Base-by-base conservation (phyloP, 2,113 vertebrate species). In the Coptodon rendalli region DNA sequence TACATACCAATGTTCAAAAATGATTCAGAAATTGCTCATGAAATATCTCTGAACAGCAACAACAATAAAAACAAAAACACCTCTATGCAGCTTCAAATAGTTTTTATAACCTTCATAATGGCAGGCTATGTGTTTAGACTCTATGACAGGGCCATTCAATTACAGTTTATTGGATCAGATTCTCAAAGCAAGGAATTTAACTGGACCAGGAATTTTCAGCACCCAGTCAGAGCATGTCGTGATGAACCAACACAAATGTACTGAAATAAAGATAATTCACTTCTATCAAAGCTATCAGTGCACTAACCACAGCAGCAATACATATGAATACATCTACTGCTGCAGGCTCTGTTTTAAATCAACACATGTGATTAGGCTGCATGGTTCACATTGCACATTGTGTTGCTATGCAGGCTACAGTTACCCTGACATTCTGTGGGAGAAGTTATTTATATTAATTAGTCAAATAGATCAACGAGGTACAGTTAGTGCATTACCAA, bases 371-470 rank as follows among this genome's bases (percentile, higher is more conserved):
- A 54, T 54, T 22, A 22, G n/a, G 52, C 52, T 11, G 52, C 52
- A 54, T 54, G n/a, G 52, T 22, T 54, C 52, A 54, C n/a, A 12
- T 0, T 54, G 52, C 52, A 54, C 19, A 54, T 54, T 2, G 52
- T 54, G n/a, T 54, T 54, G 53, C 53, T 54, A 0, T 54, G 53
- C 53, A 56, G 22, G 53, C 22, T 54, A 54, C 53, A 54, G n/a
- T 24, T 56, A 7, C 0, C 0, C 5, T 54, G 52, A 54, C 0
- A 22, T 54, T 56, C 53, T 56, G 22, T 56, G 22, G 53, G 2
- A 56, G 11, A 56, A 56, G 1, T 13, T 56, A 0, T 54, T 56
- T 56, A 56, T 4, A 2, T 24, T 13, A 24, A 56, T 56, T 24
- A 7, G 9, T 63, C 29, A 63, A 19, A 63, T 63, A 63, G 14